Evolutionary conservation across 37 sponge, comb jelly and placozoan genomes (phyloP).

Genomic region (Oscarella lobularis): DNA sequence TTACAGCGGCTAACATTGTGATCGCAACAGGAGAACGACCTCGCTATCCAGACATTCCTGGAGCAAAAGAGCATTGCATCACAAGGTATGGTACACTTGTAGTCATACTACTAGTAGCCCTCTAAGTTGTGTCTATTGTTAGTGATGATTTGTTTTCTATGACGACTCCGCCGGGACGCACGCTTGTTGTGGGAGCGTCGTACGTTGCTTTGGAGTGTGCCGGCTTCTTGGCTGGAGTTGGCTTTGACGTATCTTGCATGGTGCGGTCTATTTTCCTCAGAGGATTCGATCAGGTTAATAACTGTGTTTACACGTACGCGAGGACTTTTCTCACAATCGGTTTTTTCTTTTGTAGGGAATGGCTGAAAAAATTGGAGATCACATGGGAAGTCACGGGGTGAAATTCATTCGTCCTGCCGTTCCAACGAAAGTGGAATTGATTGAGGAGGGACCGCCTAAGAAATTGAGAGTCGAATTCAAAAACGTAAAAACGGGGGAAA

Average conservation of each 20-base stretch:
- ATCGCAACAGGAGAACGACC: slow-evolving; percentile 89
- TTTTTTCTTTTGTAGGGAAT: slow-evolving; percentile 52
- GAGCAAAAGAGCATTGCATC: slow-evolving; percentile 82
- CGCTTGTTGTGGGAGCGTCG: slow-evolving; percentile 92
- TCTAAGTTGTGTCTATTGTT: neutral
- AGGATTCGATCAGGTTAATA: slow-evolving; percentile 88
- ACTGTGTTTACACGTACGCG: too few species aligned
- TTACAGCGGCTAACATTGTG: slow-evolving; percentile 66
- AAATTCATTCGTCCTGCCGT: slow-evolving; percentile 65
- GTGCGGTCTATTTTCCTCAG: slow-evolving; percentile 91
- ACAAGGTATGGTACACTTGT: slow-evolving; percentile 24
- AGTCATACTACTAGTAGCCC: neutral
- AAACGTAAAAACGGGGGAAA: slow-evolving; percentile 26
- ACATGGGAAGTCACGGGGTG: slow-evolving; percentile 67
- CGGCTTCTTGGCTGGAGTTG: slow-evolving; percentile 86
- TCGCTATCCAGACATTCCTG: slow-evolving; percentile 86
- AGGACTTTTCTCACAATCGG: neutral
- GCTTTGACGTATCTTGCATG: slow-evolving; percentile 79
- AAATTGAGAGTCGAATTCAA: slow-evolving; percentile 49
- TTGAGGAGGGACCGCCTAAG: slow-evolving; percentile 46
- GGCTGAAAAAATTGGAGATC: slow-evolving; percentile 69
- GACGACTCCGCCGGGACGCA: slow-evolving; percentile 73
- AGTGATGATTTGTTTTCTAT: slow-evolving; percentile 97
- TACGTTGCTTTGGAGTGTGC: slow-evolving; percentile 99
- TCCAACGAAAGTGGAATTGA: slow-evolving; percentile 63